Conservation (phyloP, 2,113 vertebrate species). For the Ploceus nigricollis region DNA sequence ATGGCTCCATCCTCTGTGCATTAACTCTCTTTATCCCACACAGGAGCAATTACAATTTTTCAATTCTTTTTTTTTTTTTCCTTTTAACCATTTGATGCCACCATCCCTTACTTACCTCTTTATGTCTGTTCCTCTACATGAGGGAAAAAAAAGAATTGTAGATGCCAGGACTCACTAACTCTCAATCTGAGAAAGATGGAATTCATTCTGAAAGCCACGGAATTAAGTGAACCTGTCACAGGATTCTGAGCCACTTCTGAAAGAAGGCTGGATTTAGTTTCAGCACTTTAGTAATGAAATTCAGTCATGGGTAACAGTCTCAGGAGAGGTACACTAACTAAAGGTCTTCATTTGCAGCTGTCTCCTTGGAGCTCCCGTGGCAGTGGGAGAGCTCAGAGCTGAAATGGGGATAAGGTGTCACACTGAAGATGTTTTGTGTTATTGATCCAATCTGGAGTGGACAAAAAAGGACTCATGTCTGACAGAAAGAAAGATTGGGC, state of each 20-base stretch:
- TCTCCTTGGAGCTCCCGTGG: background rate
- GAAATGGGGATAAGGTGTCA: background rate
- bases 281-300: conserved; percentile 15
- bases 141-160: background rate
- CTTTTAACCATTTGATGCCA: background rate
- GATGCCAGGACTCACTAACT: background rate
- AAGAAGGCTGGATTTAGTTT: conserved; percentile 37
- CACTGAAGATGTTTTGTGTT: background rate
- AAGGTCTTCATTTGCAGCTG: background rate
- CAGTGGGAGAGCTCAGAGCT: background rate
- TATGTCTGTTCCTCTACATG: background rate
- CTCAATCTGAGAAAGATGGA: background rate
- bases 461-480: background rate
- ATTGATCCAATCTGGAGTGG: background rate
- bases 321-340: background rate
- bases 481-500: background rate
- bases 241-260: background rate
- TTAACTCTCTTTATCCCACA: background rate
- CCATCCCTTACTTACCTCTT: background rate
- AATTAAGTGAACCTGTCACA: background rate
- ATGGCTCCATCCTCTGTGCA: background rate
- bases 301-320: background rate
- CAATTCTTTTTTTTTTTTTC: background rate
- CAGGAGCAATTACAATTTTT: background rate
- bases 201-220: conserved; percentile 4